These are phyloP conservation scores for Vandiemenella viatica DNA, from an alignment of 2,888 invertebrate species.

Conservation along the genomic window DNA sequence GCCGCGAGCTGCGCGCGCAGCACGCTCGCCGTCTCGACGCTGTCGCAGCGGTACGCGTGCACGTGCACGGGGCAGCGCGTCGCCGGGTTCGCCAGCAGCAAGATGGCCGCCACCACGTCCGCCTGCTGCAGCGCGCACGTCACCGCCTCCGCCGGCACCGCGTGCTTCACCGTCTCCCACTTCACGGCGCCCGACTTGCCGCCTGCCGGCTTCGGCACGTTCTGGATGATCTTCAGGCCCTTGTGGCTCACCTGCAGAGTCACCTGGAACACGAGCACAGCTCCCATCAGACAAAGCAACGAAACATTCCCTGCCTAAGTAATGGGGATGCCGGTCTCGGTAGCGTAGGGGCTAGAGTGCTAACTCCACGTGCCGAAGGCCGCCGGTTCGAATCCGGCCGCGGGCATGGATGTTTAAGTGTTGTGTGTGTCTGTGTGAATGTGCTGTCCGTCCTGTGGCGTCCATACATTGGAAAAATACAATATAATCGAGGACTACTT, in stretches of 20 bases:
- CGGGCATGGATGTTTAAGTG: too few relatives aligned
- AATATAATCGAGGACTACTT: too few relatives aligned
- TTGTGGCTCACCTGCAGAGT: conserved; percentile 80
- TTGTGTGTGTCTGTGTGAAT: too few relatives aligned
- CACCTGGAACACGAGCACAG: conserved; percentile 78
- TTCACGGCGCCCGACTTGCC: conserved; percentile 31
- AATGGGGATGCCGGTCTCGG: too few relatives aligned
- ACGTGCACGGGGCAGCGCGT: conserved; percentile 91
- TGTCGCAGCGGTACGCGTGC: conserved; percentile 81
- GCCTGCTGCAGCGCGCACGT: conserved; percentile 80
- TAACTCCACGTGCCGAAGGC: too few relatives aligned
- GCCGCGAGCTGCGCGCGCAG: conserved; percentile 72
- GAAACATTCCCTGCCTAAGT: too few relatives aligned
- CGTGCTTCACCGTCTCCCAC: conserved; percentile 69
- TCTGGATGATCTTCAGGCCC: conserved; percentile 88
- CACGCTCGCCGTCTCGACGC: conserved; percentile 79
- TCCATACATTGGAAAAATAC: too few relatives aligned
- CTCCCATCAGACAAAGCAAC: too few relatives aligned
- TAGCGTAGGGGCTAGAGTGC: too few relatives aligned
- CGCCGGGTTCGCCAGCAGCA: conserved; percentile 84
- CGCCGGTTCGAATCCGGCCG: too few relatives aligned
- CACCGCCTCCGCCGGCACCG: conserved; percentile 85
- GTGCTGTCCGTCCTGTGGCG: too few relatives aligned
- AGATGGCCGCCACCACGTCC: conserved; percentile 85
- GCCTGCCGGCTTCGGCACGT: conserved; percentile 31